A percentile compares a stretch with the other conserved stretches of the same genome.
phyloP scores from a whole-genome alignment of 1,140 invertebrate species.

The Aphelenchoides fujianensis region DNA sequence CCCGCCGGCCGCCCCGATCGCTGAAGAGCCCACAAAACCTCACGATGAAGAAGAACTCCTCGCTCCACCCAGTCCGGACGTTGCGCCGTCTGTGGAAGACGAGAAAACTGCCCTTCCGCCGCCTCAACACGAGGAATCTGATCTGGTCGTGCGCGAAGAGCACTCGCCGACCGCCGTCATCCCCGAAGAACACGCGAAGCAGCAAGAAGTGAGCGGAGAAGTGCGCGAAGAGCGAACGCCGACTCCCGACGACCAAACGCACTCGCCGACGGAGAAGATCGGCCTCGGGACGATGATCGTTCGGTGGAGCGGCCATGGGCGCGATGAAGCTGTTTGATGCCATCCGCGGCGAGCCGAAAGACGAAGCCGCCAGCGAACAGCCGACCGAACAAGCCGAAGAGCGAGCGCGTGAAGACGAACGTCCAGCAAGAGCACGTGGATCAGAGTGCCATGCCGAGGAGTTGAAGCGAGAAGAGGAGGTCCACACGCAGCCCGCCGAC shows the following conservation, averaged over 20 bases:
- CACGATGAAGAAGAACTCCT: background rate
- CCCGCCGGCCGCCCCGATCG: background rate
- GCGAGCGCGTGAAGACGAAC: too few species aligned
- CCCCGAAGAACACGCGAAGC: background rate
- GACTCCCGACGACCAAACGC: background rate
- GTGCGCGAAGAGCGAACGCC: background rate
- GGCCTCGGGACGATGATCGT: slow-evolving; percentile 14
- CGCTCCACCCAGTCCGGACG: background rate
- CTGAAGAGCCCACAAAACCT: background rate
- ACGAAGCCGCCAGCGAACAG: background rate
- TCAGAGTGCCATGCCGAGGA: too few species aligned
- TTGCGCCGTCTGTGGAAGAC: background rate
- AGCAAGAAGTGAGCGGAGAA: background rate
- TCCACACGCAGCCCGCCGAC: too few species aligned
- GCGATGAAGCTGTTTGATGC: slow-evolving; percentile 4
- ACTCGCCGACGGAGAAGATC: background rate
- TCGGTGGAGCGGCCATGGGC: background rate
- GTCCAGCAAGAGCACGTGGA: too few species aligned
- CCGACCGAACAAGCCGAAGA: too few species aligned
- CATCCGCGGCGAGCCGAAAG: background rate
- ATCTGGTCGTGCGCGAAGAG: background rate
- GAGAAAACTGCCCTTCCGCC: too few species aligned
- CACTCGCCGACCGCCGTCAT: background rate
- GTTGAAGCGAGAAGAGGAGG: too few species aligned
- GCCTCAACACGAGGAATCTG: background rate